A percentile compares a stretch with the other conserved stretches of the same genome.
phyloP scores from a whole-genome alignment of 2,797 vertebrate species.

The Rhinatrema bivittatum region DNA sequence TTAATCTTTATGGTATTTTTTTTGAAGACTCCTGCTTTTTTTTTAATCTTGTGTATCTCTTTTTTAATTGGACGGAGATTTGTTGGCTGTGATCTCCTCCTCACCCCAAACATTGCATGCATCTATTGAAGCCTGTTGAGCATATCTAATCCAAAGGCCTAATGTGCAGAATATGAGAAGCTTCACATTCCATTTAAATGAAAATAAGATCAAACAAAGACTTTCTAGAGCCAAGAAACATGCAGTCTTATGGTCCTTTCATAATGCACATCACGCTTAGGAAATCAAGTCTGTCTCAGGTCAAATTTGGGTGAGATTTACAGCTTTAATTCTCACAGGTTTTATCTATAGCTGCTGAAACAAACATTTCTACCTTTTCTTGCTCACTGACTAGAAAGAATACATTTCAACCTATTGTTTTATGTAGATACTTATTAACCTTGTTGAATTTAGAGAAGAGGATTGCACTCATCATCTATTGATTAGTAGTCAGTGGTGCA shows the following conservation, averaged over 20 bases:
- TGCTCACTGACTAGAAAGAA: slow-evolving; percentile 37
- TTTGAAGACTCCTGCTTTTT: too few relatives aligned
- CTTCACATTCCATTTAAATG: slow-evolving; percentile 1
- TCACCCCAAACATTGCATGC: too few relatives aligned
- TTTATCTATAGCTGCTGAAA: slow-evolving; percentile 61
- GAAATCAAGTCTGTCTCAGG: slow-evolving; percentile 40
- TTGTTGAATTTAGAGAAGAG: slow-evolving; percentile 58
- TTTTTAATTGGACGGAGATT: too few relatives aligned
- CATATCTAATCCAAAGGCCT: slow-evolving; percentile 6
- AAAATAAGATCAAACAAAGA: slow-evolving; percentile 10
- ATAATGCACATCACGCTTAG: slow-evolving; percentile 22
- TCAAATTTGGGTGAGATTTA: slow-evolving; percentile 39
- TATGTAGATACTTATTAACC: slow-evolving; percentile 70
- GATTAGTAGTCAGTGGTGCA: slow-evolving; percentile 72
- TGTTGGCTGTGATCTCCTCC: too few relatives aligned
- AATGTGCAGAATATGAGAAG: slow-evolving; percentile 6
- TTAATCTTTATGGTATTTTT: too few relatives aligned
- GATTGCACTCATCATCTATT: slow-evolving; percentile 69
- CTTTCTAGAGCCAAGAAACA: not conserved
- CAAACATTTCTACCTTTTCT: slow-evolving; percentile 39
- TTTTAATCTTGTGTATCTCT: too few relatives aligned
- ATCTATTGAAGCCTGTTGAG: not conserved
- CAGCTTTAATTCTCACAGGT: slow-evolving; percentile 34
- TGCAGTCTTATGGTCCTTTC: slow-evolving; percentile 13
- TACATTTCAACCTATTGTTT: slow-evolving; percentile 49